Base-by-base conservation (phyloP, 2,797 vertebrate species). In the Hafferia zeledoni region DNA sequence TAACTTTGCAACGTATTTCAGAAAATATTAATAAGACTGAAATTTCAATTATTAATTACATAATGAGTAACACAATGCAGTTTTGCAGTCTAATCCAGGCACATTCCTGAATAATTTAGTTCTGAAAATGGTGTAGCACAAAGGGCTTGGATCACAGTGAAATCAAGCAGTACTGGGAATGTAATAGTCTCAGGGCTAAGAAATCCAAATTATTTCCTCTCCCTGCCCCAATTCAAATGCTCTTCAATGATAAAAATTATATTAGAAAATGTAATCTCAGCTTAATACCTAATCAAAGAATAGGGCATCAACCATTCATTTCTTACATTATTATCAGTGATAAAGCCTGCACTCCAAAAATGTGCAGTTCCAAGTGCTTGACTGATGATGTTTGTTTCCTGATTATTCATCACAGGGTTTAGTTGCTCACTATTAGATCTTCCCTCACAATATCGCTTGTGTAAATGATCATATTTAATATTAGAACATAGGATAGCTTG, bases 31-130 rank as follows among this genome's bases (percentile, higher is more conserved):
- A 91, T 94, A 95, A 86, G 80, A 71, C 76, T 85, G 56, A 96
- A 91, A 74, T 87, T 84, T 96, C 85, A 96, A 96, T 96, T 95
- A 95, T 97, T 97, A 95, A 97, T 89, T 96, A 87, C 44, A 86
- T 95, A 85, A 91, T 37, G 53, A 94, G 89, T 82, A 94, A 93
- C 90, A 94, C 72, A 93, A 93, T 77, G 80, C 93, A 91, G 83
- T 80, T 95, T 83, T 93, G 63, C 80, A 31, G 28, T 77, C 70
- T 89, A 96, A 96, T 89, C 86, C 72, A 78, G 87, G 87, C 68
- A 64, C 59, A 65, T 63, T 89, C 61, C 80, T 90, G 83, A 77
- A 90, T 96, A 95, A 96, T 96, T 97, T 89, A 96, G 86, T 80
- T 95, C 83, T 91, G 59, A 89, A 95, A 94, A 86, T 86, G 67